Evolutionary conservation across 2,888 invertebrate genomes (phyloP), one percentile per base, ranked within the genome.

Genomic region (Cephus runcator): DNA sequence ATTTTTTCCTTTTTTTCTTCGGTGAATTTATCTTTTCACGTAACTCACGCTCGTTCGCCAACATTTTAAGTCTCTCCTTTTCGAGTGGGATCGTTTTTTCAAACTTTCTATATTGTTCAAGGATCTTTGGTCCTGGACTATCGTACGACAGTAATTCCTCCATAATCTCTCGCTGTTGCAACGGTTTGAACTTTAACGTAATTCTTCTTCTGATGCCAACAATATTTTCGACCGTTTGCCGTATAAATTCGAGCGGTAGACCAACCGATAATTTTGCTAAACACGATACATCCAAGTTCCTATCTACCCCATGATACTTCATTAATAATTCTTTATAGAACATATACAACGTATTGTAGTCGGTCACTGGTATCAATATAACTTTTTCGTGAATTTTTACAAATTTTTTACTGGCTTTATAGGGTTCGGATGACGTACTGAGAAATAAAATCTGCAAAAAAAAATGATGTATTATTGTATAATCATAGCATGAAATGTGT

Each of bases 341-440:
- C 77, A 92, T 90, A 35, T 93, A 93, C 75, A 94, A 89, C 75
- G 93, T 94, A 12, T 93, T 93, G 84, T 95, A 95, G 85, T 95
- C 95, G 4, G 93, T 92, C 73, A 84, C 89, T 1, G 93, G 93
- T 79, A 94, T 89, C 82, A 93, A 88, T 82, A 94, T 93, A 56
- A 93, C 92, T 76, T 93, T 93, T 79, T 95, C 93, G 88, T 94
- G 95, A 1, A 92, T 90, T 90, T 94, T 95, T 76, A 91, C 90
- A 91, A 95, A 90, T 73, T 88, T 88, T 34, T 83, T 81, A 68
- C 75, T 69, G n/a, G 88, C 87, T 77, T 85, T 88, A 79, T 88
- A 96, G 0, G 97, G 97, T 84, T 94, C 93, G 1, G 93, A 89
- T 1, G 95, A 94, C 3, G 95, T 94, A 23, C 96, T 96, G 80